These are phyloP conservation scores for Drosophila gaucha DNA, from an alignment of 2,888 invertebrate genomes.

Conservation along the genomic window DNA sequence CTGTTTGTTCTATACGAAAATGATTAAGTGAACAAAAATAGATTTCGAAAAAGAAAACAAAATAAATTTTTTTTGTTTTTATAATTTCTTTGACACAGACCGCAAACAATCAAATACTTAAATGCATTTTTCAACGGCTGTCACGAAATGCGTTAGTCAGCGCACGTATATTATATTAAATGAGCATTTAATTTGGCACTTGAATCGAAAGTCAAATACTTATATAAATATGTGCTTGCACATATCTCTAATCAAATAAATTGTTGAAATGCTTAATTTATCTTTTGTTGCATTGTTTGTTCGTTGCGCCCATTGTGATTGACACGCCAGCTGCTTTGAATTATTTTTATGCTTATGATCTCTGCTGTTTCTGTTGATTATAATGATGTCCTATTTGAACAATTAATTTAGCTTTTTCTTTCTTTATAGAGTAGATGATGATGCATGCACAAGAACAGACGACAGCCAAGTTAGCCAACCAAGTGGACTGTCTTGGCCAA, in stretches of 20 bases:
- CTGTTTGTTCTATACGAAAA: neutral
- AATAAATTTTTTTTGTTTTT: neutral
- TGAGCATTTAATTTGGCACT: slow-evolving; percentile 48
- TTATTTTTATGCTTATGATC: slow-evolving; percentile 22
- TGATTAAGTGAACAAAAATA: slow-evolving; percentile 4
- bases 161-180: slow-evolving; percentile 28
- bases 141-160: slow-evolving; percentile 59
- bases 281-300: slow-evolving; percentile 51
- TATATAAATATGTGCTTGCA: neutral
- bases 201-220: slow-evolving; percentile 13
- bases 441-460: slow-evolving; percentile 33
- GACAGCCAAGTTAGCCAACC: slow-evolving; percentile 25
- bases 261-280: slow-evolving; percentile 56
- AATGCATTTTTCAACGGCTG: slow-evolving; percentile 60
- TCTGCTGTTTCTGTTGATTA: slow-evolving; percentile 22
- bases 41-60: neutral
- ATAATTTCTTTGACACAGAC: slow-evolving; percentile 29
- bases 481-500: slow-evolving; percentile 23
- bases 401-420: slow-evolving; percentile 32
- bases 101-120: slow-evolving; percentile 41
- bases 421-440: slow-evolving; percentile 12
- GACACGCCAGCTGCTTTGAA: slow-evolving; percentile 63
- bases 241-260: slow-evolving; percentile 43
- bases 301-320: slow-evolving; percentile 48
- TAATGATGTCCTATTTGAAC: slow-evolving; percentile 52